Evolutionary conservation across 2,113 vertebrate genomes (phyloP), one percentile per base, ranked within the genome.

Genomic region (Ellobius talpinus): DNA sequence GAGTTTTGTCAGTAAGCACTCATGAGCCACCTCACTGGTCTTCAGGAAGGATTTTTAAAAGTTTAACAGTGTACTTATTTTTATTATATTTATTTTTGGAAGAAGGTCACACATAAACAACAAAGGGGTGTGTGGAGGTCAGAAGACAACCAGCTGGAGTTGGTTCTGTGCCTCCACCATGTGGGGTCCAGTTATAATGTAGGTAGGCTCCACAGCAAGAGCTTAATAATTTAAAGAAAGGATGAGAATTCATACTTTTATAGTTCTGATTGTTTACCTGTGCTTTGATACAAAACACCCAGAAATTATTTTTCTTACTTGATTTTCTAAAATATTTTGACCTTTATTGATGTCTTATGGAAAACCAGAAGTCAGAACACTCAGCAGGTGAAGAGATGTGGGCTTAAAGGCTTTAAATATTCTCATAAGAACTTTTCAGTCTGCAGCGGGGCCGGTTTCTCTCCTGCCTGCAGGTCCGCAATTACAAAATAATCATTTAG

Each of bases 381-480:
- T 19, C 19, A 33, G 14, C 45, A 79, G 70, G 55, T 47, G 42
- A 89, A 91, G 74, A 52, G 78, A n/a, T 52, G n/a, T 42, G 70
- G 58, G 14, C 87, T 95, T 88, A 93, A 89, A 36, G 58, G 14
- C 87, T 95, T 88, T 94, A 89, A 36, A 90, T 82, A 91, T 55
- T 94, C 52, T 79, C 5, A 21, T 39, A 72, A 72, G 26, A 36
- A 73, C 17, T 58, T 58, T 58, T 17, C 55, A 6, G 17, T 58
- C 55, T 58, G 55, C 52, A 55, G 52, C 0, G 4, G 52, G 16
- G 52, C 52, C 16, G 1, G 52, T 17, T 55, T 55, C 55, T 58
- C 5, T 58, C 55, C 55, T 58, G 55, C 55, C 55, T 58, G 55
- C 58, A 58, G 19, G 58, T 58, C 58, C 6, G 1, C 19, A 58